phyloP scores from a whole-genome alignment of 2,113 vertebrate species.

The Nyctibius bracteatus region DNA sequence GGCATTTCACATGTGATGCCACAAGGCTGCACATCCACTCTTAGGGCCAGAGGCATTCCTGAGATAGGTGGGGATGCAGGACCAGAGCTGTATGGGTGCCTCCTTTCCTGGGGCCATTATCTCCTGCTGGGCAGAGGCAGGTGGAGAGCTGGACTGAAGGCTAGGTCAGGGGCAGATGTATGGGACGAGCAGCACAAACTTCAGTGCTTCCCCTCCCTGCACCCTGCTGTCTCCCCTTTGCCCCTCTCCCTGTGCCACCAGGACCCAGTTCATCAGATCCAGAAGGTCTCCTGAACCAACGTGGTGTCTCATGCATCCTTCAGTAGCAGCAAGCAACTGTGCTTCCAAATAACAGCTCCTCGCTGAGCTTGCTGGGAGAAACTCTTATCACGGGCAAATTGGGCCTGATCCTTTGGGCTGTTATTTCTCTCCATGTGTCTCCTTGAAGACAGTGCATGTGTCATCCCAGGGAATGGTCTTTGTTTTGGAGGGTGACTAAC shows the following conservation, averaged over 20 bases:
- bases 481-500: neutral
- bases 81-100: neutral
- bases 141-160: neutral
- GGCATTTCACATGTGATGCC: neutral
- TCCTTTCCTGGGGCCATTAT: neutral
- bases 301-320: fast-evolving
- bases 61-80: neutral
- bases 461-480: fast-evolving
- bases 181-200: neutral
- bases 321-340: neutral
- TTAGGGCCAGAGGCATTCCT: neutral
- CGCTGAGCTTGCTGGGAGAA: neutral
- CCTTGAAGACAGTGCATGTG: fast-evolving
- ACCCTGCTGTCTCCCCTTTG: neutral
- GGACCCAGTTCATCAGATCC: neutral
- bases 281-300: neutral
- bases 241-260: neutral
- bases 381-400: neutral
- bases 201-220: neutral
- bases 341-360: neutral
- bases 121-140: neutral
- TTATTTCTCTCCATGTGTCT: neutral
- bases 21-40: neutral
- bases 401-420: neutral
- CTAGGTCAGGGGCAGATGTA: neutral